Evolutionary conservation across 2,888 invertebrate species (phyloP).

Genomic region (Boloria selene): DNA sequence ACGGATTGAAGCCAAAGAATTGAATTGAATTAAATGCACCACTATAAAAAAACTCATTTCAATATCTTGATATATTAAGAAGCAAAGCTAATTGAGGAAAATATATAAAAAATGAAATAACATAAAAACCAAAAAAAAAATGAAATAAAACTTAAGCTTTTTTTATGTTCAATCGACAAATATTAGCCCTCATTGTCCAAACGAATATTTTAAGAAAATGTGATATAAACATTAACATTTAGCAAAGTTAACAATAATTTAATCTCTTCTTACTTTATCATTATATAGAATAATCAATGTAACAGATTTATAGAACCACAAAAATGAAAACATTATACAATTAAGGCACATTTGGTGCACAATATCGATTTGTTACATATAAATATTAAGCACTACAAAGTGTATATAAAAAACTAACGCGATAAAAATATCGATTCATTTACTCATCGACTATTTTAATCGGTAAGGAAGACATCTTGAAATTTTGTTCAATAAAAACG

Average conservation of each 20-base stretch:
- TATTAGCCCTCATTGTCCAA: conserved; percentile 36
- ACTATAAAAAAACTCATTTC: background rate
- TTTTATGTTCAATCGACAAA: conserved; percentile 1
- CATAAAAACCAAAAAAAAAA: background rate
- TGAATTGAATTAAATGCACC: too few species aligned
- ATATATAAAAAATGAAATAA: background rate
- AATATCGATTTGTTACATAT: conserved; percentile 64
- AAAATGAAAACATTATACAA: conserved; percentile 74
- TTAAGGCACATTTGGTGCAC: conserved; percentile 80
- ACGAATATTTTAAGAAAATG: conserved; percentile 46
- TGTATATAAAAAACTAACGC: conserved; percentile 51
- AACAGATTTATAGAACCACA: conserved; percentile 77
- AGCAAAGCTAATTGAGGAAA: background rate
- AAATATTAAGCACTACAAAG: conserved; percentile 75
- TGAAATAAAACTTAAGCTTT: background rate
- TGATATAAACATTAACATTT: conserved; percentile 72
- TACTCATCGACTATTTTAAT: conserved; percentile 59
- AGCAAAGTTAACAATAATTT: conserved; percentile 82
- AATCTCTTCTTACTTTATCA: conserved; percentile 79
- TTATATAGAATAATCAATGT: conserved; percentile 69
- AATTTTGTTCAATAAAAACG: conserved; percentile 53
- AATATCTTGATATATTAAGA: background rate
- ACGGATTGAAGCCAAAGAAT: too few species aligned
- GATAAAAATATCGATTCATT: conserved; percentile 48
- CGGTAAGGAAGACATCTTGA: conserved; percentile 64